These are phyloP conservation scores for Ambastaia sidthimunki DNA, from an alignment of 2,797 vertebrate species.

Conservation along the genomic window DNA sequence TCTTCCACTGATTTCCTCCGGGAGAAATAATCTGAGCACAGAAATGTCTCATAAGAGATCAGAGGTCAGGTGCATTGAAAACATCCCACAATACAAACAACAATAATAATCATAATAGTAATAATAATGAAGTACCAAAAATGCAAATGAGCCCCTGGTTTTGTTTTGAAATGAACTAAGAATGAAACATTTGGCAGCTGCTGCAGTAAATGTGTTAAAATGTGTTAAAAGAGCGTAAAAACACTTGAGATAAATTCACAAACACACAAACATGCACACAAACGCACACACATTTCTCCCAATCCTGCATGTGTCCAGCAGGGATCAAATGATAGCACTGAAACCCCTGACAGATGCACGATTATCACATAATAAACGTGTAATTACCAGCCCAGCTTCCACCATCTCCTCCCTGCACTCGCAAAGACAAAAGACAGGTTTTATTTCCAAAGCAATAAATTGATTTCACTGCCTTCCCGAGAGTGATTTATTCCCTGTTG, in stretches of 20 bases:
- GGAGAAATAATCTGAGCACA: slow-evolving; percentile 57
- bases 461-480: slow-evolving; percentile 47
- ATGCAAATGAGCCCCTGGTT: not conserved
- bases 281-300: not conserved
- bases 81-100: not conserved
- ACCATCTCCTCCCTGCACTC: slow-evolving; percentile 12
- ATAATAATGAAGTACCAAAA: slow-evolving; percentile 1
- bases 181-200: slow-evolving; percentile 20
- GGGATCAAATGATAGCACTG: slow-evolving; percentile 27
- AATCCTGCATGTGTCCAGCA: slow-evolving; percentile 34
- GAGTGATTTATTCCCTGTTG: slow-evolving; percentile 47
- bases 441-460: slow-evolving; percentile 56
- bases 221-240: slow-evolving; percentile 21
- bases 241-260: slow-evolving; percentile 31
- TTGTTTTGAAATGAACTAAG: slow-evolving; percentile 15
- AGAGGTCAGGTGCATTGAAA: slow-evolving; percentile 19
- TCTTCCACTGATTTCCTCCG: slow-evolving; percentile 73
- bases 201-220: not conserved
- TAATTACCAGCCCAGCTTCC: slow-evolving; percentile 30
- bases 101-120: not conserved
- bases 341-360: slow-evolving; percentile 25
- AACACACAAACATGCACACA: not conserved
- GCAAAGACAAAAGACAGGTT: slow-evolving; percentile 46
- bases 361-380: slow-evolving; percentile 48
- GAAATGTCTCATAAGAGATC: slow-evolving; percentile 35